Base-by-base conservation (phyloP, 2,888 invertebrate genomes). In the Acleris cristana region DNA sequence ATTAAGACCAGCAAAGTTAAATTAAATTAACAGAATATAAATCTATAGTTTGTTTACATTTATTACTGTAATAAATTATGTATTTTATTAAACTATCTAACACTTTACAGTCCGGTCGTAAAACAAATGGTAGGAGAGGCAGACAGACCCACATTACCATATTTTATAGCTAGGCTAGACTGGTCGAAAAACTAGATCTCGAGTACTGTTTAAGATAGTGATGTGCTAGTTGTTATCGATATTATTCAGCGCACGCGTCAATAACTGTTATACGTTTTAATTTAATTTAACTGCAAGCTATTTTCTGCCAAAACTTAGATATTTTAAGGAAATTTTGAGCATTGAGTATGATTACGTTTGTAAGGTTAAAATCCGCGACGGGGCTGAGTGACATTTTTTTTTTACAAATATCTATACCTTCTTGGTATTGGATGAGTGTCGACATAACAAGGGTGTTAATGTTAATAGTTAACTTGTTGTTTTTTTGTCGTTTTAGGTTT, bases 111-210 rank as follows among this genome's bases (percentile, higher is more conserved):
- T 40, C 40, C 40, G 48, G 18, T 18, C 48, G 18, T 48, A 48
- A 48, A 48, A 16, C 48, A 16, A 48, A 48, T 48, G 48, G 48
- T 18, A n/a, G 48, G 48, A 48, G 18, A n/a, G n/a, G 18, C 48
- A n/a, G 48, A 48, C 48, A 48, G 18, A 48, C 48, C n/a, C 2
- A 8, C 6, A 48, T 48, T 48, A 18, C 48, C 48, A 48, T 51
- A 51, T 48, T 51, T 51, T 21, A 51, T 51, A 18, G 18, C 49
- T 18, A 51, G 51, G 18, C 49, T 18, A 51, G 51, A 18, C 48
- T 18, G 18, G 0, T 51, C 18, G 51, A 51, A 51, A 51, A 51
- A 51, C 51, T 51, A 51, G 51, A 51, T 19, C 21, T 4, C 12
- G 4, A n/a, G n/a, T 51, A 51, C 51, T 51, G 51, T 51, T 51